Evolutionary conservation across 2,113 vertebrate species (phyloP).

Genomic region (Trematomus loennbergii): DNA sequence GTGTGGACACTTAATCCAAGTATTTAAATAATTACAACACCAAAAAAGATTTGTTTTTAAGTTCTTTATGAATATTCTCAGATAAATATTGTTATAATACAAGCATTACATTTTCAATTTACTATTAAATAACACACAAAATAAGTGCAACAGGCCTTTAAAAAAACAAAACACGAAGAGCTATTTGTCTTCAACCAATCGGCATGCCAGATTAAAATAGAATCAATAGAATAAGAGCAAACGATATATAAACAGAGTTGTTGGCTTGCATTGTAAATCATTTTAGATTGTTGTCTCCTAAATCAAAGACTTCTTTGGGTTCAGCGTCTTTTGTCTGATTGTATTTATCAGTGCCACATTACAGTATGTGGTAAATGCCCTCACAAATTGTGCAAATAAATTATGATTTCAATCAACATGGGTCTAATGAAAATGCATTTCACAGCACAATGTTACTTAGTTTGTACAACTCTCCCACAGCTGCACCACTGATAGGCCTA

Average conservation of each 20-base stretch:
- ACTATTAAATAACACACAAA: slow-evolving; percentile 64
- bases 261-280: slow-evolving; percentile 52
- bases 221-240: slow-evolving; percentile 52
- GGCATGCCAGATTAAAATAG: slow-evolving; percentile 38
- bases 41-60: slow-evolving; percentile 52
- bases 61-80: slow-evolving; percentile 83
- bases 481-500: slow-evolving; percentile 16
- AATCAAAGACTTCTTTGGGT: slow-evolving; percentile 76
- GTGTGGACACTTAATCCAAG: neutral
- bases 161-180: slow-evolving; percentile 49
- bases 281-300: slow-evolving; percentile 42
- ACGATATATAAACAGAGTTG: slow-evolving; percentile 44
- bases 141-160: slow-evolving; percentile 75
- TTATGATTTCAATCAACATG: slow-evolving; percentile 62
- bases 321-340: slow-evolving; percentile 72
- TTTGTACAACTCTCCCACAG: slow-evolving; percentile 51
- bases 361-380: slow-evolving; percentile 69
- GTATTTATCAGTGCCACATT: slow-evolving; percentile 71
- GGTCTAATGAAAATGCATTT: slow-evolving; percentile 58
- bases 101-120: slow-evolving; percentile 72
- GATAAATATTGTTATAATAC: slow-evolving; percentile 80
- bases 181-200: slow-evolving; percentile 40
- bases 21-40: slow-evolving; percentile 60
- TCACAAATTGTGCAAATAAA: slow-evolving; percentile 78
- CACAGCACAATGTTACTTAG: slow-evolving; percentile 53